Evolutionary conservation across 2,888 invertebrate genomes (phyloP).

Genomic region (Lucinisca nassula): DNA sequence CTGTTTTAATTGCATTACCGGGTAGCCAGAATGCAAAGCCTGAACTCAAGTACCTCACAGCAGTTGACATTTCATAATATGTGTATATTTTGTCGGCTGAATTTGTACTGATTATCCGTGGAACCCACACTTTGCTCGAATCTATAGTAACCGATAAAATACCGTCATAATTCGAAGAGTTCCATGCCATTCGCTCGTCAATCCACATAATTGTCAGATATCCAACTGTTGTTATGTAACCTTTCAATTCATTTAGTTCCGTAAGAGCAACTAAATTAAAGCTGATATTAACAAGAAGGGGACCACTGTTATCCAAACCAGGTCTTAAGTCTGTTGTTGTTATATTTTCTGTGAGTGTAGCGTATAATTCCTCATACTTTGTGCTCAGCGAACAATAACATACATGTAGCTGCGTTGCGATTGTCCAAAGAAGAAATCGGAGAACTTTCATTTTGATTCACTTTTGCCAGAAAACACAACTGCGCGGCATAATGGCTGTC

Average conservation of each 20-base stretch:
- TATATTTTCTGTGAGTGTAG: too few species aligned
- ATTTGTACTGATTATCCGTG: neutral
- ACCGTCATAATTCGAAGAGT: neutral
- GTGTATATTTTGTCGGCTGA: neutral
- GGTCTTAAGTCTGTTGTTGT: neutral
- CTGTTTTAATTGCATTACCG: neutral
- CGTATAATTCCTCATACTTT: too few species aligned
- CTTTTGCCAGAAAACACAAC: too few species aligned
- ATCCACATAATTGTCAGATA: neutral
- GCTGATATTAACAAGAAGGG: neutral
- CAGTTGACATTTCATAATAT: neutral
- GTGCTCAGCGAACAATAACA: too few species aligned
- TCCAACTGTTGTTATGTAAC: slow-evolving; percentile 2
- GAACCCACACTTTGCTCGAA: neutral
- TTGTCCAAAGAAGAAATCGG: too few species aligned
- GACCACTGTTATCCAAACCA: neutral
- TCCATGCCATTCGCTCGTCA: slow-evolving; percentile 2
- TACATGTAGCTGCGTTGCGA: too few species aligned
- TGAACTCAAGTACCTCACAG: neutral
- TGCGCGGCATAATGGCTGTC: too few species aligned
- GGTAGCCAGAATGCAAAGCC: neutral
- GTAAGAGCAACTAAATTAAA: neutral
- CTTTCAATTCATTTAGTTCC: slow-evolving; percentile 9
- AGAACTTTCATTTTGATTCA: too few species aligned
- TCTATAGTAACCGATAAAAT: neutral